Evolutionary conservation across 2,797 vertebrate genomes (phyloP), one percentile per base, ranked within the genome.

Genomic region (Anguilla anguilla): DNA sequence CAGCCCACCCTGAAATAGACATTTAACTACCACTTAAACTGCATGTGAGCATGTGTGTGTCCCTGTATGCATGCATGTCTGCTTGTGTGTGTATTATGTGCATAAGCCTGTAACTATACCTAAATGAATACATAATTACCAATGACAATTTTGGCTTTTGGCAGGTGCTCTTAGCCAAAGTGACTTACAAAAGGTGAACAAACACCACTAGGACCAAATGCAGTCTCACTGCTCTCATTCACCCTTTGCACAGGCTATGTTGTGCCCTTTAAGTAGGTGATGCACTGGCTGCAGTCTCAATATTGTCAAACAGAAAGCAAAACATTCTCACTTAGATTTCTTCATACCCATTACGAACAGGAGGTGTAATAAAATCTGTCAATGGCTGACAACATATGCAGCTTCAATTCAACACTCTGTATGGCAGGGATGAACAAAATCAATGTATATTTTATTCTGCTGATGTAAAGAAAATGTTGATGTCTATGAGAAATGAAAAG

Each of bases 1-100:
- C 86, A 87, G 55, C 31, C 46, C 84, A 55, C 85, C 84, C 85
- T 77, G 74, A 88, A 77, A 91, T 67, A n/a, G 22, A 84, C 19
- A 67, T 81, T 67, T 86, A 55, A 86, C 64, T 79, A 69, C 74
- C n/a, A 53, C n/a, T 15, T 46, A 74, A 72, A 74, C 69, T 72
- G n/a, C n/a, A 15, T 53, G 57, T 85, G 15, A 13, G 15, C 51
- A 31, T 82, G 15, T 17, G 13, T 69, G 13, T 85, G 4, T 17
- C 4, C 83, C 19, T 67, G 28, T 5, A 19, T 87, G 87, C 13
- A 31, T n/a, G 39, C 53, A 6, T 88, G 67, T 55, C n/a, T 35
- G 19, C 39, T 64, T 28, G 28, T 49, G 67, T 39, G 46, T 35
- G 49, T 25, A 46, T 5, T 46, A 4, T 43, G 74, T 77, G 13